Evolutionary conservation across 2,113 vertebrate genomes (phyloP).

Genomic region (Mastomys coucha): DNA sequence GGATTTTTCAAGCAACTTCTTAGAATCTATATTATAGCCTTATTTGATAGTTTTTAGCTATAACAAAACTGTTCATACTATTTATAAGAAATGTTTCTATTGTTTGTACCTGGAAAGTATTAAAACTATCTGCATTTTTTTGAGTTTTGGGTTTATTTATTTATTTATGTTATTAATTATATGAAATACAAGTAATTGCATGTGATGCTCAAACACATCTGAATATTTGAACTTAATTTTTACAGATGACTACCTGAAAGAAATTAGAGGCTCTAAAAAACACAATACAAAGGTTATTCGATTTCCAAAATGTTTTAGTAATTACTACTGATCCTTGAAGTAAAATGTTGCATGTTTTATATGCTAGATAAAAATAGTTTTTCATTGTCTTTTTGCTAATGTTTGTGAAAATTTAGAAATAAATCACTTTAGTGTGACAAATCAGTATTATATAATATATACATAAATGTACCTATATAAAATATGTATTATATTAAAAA

Average conservation of each 20-base stretch:
- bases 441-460: not conserved
- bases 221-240: constrained; percentile 68
- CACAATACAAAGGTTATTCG: constrained; percentile 74
- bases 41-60: not conserved
- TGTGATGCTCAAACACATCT: constrained; percentile 56
- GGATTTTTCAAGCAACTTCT: not conserved
- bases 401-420: not conserved
- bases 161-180: constrained; percentile 31
- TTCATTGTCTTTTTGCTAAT: constrained; percentile 48
- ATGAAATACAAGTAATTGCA: constrained; percentile 62
- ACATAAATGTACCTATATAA: not conserved
- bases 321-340: constrained; percentile 73
- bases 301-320: constrained; percentile 77
- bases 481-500: not conserved
- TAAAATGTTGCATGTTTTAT: constrained; percentile 52
- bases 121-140: constrained; percentile 35
- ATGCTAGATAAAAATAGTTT: constrained; percentile 54
- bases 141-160: not conserved
- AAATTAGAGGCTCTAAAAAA: constrained; percentile 62
- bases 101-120: not conserved
- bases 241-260: constrained; percentile 73
- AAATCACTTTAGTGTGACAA: not conserved
- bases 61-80: not conserved
- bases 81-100: not conserved
- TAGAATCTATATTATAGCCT: not conserved